Evolutionary conservation across 2,797 vertebrate species (phyloP).

Genomic region (Rhodeus uyekii): DNA sequence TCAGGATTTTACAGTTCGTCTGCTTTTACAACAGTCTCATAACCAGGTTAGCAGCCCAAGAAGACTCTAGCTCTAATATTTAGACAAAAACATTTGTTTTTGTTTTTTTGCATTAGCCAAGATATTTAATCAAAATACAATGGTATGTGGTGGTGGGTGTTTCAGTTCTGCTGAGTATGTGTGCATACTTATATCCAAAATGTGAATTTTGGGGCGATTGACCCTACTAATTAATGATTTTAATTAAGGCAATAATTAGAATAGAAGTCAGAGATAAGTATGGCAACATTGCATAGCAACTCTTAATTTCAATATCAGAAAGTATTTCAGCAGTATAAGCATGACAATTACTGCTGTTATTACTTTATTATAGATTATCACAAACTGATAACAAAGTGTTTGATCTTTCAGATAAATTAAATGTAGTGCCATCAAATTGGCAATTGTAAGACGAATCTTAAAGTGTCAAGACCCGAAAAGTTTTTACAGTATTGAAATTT

Average conservation of each 20-base stretch:
- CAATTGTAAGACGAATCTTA: neutral
- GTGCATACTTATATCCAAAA: no score
- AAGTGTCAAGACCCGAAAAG: neutral
- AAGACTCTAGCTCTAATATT: neutral
- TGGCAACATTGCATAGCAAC: neutral
- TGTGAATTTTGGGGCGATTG: no score
- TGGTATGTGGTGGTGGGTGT: no score
- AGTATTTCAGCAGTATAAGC: neutral
- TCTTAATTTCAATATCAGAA: neutral
- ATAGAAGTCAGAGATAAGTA: neutral
- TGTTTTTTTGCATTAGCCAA: neutral
- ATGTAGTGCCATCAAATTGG: neutral
- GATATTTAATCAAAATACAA: no score
- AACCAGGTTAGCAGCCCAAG: neutral
- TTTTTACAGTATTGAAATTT: no score
- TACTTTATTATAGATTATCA: neutral
- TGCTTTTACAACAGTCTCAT: slow-evolving; percentile 12
- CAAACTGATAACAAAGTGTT: no score
- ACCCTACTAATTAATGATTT: no score
- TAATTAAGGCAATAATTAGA: no score
- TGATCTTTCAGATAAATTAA: neutral
- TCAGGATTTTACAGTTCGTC: slow-evolving; percentile 13
- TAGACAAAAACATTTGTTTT: no score
- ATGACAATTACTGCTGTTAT: neutral
- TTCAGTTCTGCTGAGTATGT: no score